These are phyloP conservation scores for Corella eumyota DNA, from an alignment of 23 tunicate species.

Conservation along the genomic window DNA sequence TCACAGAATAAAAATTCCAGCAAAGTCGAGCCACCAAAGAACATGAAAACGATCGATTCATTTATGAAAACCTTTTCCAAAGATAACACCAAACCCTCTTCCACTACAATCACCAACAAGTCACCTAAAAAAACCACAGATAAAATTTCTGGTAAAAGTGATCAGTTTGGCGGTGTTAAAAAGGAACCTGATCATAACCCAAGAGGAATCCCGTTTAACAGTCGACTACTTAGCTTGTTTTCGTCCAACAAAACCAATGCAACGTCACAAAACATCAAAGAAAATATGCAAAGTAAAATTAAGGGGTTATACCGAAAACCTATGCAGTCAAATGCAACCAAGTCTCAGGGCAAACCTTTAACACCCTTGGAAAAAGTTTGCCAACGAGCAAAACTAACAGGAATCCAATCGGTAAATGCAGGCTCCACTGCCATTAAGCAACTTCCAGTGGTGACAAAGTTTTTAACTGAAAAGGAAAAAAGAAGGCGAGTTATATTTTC, in stretches of 20 bases:
- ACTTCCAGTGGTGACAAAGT: slow-evolving; percentile 36
- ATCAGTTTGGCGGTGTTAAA: no score
- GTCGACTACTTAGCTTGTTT: slow-evolving; percentile 11
- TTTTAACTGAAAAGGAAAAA: slow-evolving; percentile 11
- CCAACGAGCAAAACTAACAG: slow-evolving; percentile 10
- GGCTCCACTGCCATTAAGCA: slow-evolving; percentile 39
- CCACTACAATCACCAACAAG: no score
- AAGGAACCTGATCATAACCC: no score
- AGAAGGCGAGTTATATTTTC: slow-evolving; percentile 1
- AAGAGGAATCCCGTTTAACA: slow-evolving; percentile 31
- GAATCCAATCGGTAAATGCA: slow-evolving; percentile 42
- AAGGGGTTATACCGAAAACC: not conserved
- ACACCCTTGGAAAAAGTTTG: slow-evolving; percentile 7
- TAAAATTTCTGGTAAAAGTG: no score
- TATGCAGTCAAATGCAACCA: not conserved
- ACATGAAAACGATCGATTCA: no score
- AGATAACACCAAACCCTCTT: no score
- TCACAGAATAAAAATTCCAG: no score
- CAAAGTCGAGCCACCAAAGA: no score
- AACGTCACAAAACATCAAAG: no score
- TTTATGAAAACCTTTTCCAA: no score
- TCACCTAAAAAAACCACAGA: no score
- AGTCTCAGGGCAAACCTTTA: not conserved
- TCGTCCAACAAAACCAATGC: no score
- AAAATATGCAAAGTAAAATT: not conserved